Percentiles rank a stretch among this genome's conserved stretches.
These are phyloP conservation scores for Lepidocyrtinus sp. DNA, from an alignment of 2,888 invertebrate species.

Conservation along the genomic window DNA sequence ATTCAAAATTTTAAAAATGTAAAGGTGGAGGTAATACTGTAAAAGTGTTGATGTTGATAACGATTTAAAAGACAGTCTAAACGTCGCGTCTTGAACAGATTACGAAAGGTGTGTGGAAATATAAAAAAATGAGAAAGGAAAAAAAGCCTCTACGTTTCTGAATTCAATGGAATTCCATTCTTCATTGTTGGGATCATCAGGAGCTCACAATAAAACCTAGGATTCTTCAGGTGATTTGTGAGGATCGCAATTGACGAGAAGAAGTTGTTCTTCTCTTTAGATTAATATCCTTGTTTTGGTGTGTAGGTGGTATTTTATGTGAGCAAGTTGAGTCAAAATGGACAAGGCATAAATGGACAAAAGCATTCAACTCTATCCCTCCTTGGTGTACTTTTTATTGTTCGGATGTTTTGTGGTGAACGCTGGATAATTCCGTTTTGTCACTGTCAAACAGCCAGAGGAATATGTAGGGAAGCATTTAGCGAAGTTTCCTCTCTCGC, in stretches of 20 bases:
- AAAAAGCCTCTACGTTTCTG: neutral
- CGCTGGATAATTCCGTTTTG: conserved; percentile 35
- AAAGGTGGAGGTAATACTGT: neutral
- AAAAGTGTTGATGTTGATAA: no score
- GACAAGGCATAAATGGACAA: neutral
- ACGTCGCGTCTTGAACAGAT: conserved; percentile 1
- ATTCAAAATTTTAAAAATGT: neutral
- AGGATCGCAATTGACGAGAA: neutral
- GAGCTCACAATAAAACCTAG: neutral
- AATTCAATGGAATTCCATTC: conserved; percentile 11
- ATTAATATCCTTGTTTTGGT: conserved; percentile 6
- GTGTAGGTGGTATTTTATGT: conserved; percentile 18
- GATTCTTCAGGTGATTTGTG: conserved; percentile 12
- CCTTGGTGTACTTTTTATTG: no score
- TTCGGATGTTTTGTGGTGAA: conserved; percentile 15
- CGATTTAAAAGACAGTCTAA: neutral
- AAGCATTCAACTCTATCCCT: neutral
- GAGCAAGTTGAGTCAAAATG: conserved; percentile 6
- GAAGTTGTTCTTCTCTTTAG: neutral
- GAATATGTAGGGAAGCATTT: no score
- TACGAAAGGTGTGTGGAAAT: neutral
- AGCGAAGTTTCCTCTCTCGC: no score
- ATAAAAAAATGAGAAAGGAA: conserved; percentile 3
- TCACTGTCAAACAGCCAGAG: conserved; percentile 22
- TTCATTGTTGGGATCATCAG: conserved; percentile 7